phyloP scores from a whole-genome alignment of 2,113 vertebrate genomes.

The Ophiodon elongatus region DNA sequence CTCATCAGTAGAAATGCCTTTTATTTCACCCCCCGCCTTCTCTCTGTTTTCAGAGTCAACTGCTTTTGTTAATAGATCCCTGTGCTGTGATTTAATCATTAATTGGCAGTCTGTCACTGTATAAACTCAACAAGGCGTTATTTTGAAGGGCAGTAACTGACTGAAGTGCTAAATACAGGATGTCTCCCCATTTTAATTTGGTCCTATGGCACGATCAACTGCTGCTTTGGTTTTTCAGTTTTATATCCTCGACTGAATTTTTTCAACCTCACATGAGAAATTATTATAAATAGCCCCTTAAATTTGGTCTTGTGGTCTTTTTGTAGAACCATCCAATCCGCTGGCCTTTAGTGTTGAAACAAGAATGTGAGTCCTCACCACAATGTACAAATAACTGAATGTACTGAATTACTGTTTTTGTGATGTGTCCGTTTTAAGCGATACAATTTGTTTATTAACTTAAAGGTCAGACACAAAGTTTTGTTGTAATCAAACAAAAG shows the following conservation, averaged over 20 bases:
- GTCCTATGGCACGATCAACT: neutral
- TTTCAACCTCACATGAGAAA: too few relatives aligned
- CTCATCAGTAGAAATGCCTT: constrained; percentile 33
- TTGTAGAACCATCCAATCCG: neutral
- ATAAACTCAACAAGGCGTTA: constrained; percentile 12
- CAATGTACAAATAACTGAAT: neutral
- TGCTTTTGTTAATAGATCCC: constrained; percentile 27
- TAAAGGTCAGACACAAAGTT: neutral
- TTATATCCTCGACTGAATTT: neutral
- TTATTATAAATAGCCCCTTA: neutral
- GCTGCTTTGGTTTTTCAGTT: constrained; percentile 2
- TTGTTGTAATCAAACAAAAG: neutral
- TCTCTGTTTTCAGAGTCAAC: constrained; percentile 43
- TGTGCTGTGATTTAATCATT: constrained; percentile 33
- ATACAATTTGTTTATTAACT: neutral
- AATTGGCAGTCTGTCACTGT: constrained; percentile 41
- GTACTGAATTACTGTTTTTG: neutral
- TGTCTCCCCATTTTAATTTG: constrained; percentile 7
- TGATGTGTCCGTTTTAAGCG: neutral
- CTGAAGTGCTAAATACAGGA: constrained; percentile 11
- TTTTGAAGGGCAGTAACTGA: constrained; percentile 27
- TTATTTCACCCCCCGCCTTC: constrained; percentile 26
- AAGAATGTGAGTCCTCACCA: neutral
- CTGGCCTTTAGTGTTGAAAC: neutral
- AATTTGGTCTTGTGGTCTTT: neutral